Base-by-base conservation (phyloP, 2,888 invertebrate species). In the Muschampia plurimacula region DNA sequence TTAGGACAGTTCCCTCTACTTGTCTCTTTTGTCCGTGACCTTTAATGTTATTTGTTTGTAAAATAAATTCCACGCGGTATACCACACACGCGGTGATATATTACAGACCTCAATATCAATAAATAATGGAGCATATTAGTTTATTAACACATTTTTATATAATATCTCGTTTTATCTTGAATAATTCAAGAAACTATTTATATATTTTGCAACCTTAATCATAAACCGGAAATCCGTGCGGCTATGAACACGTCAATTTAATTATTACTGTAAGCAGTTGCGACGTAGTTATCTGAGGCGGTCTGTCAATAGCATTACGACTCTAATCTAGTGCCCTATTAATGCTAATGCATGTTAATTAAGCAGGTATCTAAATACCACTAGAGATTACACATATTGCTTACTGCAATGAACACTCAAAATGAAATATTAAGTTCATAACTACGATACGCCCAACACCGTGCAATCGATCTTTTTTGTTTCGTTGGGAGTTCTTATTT, bases 271-370 rank as follows among this genome's bases (percentile, higher is more conserved):
- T 46, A 49, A 22, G 49, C 63, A 52, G 44, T 64, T 15, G 22
- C 49, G 71, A 60, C 6, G 15, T 39, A 22, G 36, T 8, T 41
- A 66, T n/a, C 67, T 39, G 49, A 28, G 41, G 62, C 52, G 67
- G 41, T 67, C 67, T 67, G 62, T 62, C 72, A 67, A 67, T 67
- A 67, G 72, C 72, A 67, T 72, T 67, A 72, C 52, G 67, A 52
- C 41, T 72, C 67, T 67, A 67, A 72, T 67, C 67, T 66, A 72
- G 67, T 62, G 62, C 41, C 59, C 67, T 67, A 52, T 67, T 62
- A 62, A 72, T 67, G 72, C 59, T 67, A 72, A 72, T 72, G 72
- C 67, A 72, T 67, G 55, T 63, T 68, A 72, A 72, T 68, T 64
- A 72, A 44, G 63, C 57, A 64, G 62, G 72, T 63, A 72, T 72